phyloP scores from a whole-genome alignment of 2,888 invertebrate species.

The Lithophane ornitopus region DNA sequence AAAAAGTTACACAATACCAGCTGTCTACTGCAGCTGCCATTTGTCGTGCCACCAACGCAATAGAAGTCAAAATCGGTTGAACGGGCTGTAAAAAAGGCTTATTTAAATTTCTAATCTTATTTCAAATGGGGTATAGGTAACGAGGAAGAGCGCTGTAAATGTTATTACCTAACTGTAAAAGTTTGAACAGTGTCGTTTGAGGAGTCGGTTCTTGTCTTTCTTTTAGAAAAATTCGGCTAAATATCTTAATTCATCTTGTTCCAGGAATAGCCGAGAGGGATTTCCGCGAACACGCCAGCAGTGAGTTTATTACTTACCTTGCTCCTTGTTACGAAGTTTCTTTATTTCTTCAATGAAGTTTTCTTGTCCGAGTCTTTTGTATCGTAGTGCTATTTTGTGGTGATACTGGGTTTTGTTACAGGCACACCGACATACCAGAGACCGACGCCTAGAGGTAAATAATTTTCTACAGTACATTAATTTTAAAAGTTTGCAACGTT shows the following conservation, averaged over 20 bases:
- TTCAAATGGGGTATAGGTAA: too few relatives aligned
- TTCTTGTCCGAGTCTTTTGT: background rate
- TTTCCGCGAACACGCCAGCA: conserved; percentile 44
- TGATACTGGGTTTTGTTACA: conserved; percentile 66
- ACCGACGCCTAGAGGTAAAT: conserved; percentile 70
- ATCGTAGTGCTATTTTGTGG: background rate
- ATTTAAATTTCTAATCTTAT: too few relatives aligned
- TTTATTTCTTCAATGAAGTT: conserved; percentile 19
- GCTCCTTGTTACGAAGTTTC: conserved; percentile 18
- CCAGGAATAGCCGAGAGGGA: conserved; percentile 56
- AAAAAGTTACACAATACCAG: too few relatives aligned
- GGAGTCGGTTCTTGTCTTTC: background rate
- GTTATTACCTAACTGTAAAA: background rate
- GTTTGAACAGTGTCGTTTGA: too few relatives aligned
- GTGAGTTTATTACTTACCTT: conserved; percentile 53
- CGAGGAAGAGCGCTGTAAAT: too few relatives aligned
- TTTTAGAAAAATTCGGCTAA: background rate
- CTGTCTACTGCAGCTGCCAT: too few relatives aligned
- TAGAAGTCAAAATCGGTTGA: too few relatives aligned
- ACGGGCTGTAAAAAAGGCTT: too few relatives aligned
- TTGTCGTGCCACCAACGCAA: too few relatives aligned
- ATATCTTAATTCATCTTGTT: conserved; percentile 42
- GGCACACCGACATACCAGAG: conserved; percentile 62
- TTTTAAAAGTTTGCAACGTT: too few relatives aligned
- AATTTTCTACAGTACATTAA: background rate